Conservation (phyloP, 2,797 vertebrate species). For the Thripadectes ignobilis region DNA sequence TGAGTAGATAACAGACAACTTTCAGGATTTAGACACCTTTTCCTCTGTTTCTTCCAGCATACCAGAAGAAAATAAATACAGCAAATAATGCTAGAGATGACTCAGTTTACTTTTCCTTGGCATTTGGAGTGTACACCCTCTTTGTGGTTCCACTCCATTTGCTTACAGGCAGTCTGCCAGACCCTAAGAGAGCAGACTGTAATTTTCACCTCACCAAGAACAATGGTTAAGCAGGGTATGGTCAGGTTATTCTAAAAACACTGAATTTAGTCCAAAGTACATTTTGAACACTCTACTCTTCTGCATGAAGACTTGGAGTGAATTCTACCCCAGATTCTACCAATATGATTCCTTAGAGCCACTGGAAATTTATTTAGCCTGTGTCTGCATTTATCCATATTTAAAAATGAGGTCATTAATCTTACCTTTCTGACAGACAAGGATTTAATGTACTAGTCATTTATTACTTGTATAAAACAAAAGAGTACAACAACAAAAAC, state of each 20-base stretch:
- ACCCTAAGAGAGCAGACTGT: not conserved
- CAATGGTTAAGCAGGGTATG: not conserved
- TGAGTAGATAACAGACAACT: not conserved
- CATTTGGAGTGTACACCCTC: not conserved
- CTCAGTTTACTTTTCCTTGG: not conserved
- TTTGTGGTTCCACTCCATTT: not conserved
- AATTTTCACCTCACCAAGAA: not conserved
- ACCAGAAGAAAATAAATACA: not conserved
- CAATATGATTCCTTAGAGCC: not conserved
- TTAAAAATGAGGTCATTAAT: not conserved
- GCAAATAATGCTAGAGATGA: not conserved
- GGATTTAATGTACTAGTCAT: not conserved
- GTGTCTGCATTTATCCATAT: not conserved
- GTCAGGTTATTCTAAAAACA: not conserved
- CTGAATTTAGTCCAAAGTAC: not conserved
- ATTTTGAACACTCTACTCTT: not conserved
- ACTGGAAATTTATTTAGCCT: not conserved
- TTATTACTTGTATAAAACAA: not conserved
- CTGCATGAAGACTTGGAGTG: not conserved
- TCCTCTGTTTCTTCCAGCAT: not conserved
- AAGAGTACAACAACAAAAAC: not conserved
- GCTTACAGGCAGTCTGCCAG: not conserved
- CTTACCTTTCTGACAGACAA: not conserved
- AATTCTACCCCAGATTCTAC: not conserved
- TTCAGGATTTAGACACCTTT: not conserved